Base-by-base conservation (phyloP, 2,113 vertebrate species). In the Limanda limanda region DNA sequence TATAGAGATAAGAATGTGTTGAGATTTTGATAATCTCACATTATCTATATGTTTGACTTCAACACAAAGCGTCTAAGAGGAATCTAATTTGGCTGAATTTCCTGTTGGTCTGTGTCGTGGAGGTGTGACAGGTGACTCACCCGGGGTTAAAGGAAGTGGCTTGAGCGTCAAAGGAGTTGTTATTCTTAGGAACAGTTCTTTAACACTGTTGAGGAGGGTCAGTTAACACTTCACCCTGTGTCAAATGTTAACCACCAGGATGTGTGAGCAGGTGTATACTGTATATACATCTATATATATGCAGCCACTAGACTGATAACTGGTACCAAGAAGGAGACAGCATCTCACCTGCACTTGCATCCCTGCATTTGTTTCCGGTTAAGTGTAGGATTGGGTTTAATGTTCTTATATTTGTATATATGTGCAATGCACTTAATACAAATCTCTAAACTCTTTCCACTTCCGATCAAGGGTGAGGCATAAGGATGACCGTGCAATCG, bases 41-140 rank as follows among this genome's bases (percentile, higher is more conserved):
- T 25, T 63, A 21, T 12, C 35, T 27, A 11, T 47, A 6, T 2
- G 1, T 17, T 48, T 17, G 0, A 56, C 52, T 31, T 54, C 1
- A 55, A 12, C 18, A 52, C 23, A 6, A 60, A 58, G 31, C 5
- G 47, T 71, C 11, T 62, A 37, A 78, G 75, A 71, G 7, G 52
- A 14, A 35, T 1, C 10, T 17, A 18, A 37, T 48, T 48, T 17
- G 13, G 45, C 45, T 48, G 15, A 48, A 48, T 48, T 48, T 1
- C 0, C 10, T 8, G 0, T 17, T 0, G 51, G 14, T 45, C 17
- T 69, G 21, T 67, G 2, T 2, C 24, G 48, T 0, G 47, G 42
- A 40, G 54, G 48, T 24, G 59, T 56, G 45, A 74, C 24, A 65
- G 8, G n/a, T 81, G 72, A 82, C 54, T 86, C 78, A 17, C 35